Evolutionary conservation across 35 echinoderm and acorn worm genomes (phyloP), one percentile per base, ranked within the genome.

Genomic region (Apostichopus japonicus): DNA sequence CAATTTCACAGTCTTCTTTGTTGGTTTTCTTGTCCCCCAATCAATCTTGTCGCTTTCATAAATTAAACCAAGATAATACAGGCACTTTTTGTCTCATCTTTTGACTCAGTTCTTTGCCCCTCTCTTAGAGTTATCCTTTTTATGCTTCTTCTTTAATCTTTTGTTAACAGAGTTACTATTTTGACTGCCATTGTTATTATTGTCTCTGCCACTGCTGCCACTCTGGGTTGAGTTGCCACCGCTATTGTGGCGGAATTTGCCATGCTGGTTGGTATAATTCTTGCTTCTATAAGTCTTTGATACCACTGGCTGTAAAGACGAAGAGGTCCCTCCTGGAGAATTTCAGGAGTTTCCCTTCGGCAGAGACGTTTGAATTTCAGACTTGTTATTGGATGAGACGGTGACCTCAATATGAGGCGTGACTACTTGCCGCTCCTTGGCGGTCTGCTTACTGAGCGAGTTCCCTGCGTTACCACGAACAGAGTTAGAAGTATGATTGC

Each of bases 81-180:
- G 71, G 71, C 71, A 75, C 71, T 75, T 75, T 75, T 75, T 75
- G 63, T 10, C 19, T 67, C 19, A 11, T 11, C 19, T 19, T 58
- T 54, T 51, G 27, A 5, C 81, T 92, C 91, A 79, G 6, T 79
- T 91, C 24, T 86, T 94, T 51, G 79, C 81, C 24, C 80, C n/a
- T 72, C 79, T 83, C 79, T 82, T 93, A 15, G 80, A 9, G 59
- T 86, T 56, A 65, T 93, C 87, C 53, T 80, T 86, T 93, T 93
- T 93, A 25, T 93, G 86, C 63, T 91, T 96, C 72, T 83, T 87
- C 58, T 91, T 96, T 17, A 91, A 77, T 21, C 88, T 79, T 92
- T 96, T 96, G 55, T 65, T 65, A 7, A 44, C 21, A 10, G 86
- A 14, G 57, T 23, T 92, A n/a, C 16, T 79, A 76, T 2, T 92